Base-by-base conservation (phyloP, 2,797 vertebrate genomes). In the Cygnus olor region DNA sequence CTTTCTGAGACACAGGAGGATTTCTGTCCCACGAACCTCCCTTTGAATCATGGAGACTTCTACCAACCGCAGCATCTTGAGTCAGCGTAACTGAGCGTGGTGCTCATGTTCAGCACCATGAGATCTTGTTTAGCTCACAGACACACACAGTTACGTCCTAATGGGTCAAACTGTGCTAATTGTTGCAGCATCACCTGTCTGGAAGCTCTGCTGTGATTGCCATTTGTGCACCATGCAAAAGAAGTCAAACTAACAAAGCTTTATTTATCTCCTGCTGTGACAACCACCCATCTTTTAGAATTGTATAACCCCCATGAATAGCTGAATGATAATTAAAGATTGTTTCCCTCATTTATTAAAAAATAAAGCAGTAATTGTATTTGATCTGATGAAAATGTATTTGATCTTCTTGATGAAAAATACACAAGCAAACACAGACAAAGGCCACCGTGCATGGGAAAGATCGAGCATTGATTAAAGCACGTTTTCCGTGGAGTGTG, bases 11-110 rank as follows among this genome's bases (percentile, higher is more conserved):
- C 28, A 54, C 24, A 70, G 80, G 4, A 77, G 6, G 10, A 49
- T 83, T 88, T 88, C 4, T 63, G 6, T 57, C 14, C 44, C 38
- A 49, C 0, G 0, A 36, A 32, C 3, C 1, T 49, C 16, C 42
- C n/a, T 45, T 42, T 30, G 32, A 74, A 32, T 3, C 15, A 8
- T 49, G 32, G 24, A 87, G 64, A 42, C 6, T 54, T 81, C 47
- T n/a, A 24, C 58, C 72, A 70, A 9, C 21, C 6, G 0, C 18
- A 84, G 21, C 25, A 20, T 30, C 32, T 61, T 8, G 0, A 24
- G 40, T 65, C 77, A 58, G 65, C n/a, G 17, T 44, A 49, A 13
- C 40, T 32, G 14, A 45, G 53, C 0, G 0, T 10, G 36, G 30
- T 44, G 54, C 24, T 64, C 30, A 19, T 0, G 0, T 44, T 61